Percentiles rank a stretch among this genome's conserved stretches.
phyloP scores from a whole-genome alignment of 2,113 vertebrate genomes.

The Tichodroma muraria region DNA sequence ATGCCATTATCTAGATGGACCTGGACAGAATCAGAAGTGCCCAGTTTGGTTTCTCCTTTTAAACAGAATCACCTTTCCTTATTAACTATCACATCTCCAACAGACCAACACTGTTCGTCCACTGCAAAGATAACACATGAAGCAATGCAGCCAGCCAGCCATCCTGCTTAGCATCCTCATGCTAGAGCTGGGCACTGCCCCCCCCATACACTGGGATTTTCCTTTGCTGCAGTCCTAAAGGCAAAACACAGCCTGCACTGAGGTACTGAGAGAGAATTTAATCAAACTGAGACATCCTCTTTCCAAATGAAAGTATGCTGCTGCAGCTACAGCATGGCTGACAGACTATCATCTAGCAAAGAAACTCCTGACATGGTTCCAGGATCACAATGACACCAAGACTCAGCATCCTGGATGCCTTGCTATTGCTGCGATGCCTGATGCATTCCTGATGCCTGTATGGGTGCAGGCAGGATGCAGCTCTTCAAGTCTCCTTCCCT shows the following conservation, averaged over 20 bases:
- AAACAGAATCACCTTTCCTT: neutral
- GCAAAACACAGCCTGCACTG: neutral
- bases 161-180: neutral
- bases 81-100: neutral
- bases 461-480: fast-evolving
- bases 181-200: neutral
- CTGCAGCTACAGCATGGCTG: neutral
- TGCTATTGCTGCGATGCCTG: neutral
- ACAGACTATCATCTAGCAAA: neutral
- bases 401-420: neutral
- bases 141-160: neutral
- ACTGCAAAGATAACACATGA: neutral
- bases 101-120: neutral
- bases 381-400: neutral
- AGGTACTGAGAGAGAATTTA: neutral
- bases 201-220: neutral
- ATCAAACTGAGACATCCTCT: neutral
- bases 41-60: neutral
- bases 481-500: neutral
- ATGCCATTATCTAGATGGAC: neutral
- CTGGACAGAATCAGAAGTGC: neutral
- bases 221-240: neutral
- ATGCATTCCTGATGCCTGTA: neutral
- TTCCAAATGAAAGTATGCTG: neutral
- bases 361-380: neutral